A percentile compares a stretch with the other conserved stretches of the same genome.
phyloP scores from a whole-genome alignment of 2,888 invertebrate genomes.

The Hyposoter didymator region DNA sequence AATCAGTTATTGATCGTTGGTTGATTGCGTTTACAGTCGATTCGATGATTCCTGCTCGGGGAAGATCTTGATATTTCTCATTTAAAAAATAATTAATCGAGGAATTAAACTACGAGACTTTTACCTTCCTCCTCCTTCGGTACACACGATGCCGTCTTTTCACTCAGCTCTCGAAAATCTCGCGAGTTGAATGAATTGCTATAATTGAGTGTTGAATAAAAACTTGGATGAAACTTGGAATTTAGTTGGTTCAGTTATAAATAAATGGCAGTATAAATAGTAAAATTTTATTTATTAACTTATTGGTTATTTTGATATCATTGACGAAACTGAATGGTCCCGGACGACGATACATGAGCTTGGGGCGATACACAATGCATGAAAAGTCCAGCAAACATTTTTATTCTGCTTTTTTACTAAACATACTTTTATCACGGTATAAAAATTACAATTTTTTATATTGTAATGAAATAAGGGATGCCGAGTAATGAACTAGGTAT shows the following conservation, averaged over 20 bases:
- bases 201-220: not conserved
- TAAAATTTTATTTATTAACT: not conserved
- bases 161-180: not conserved
- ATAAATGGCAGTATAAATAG: not conserved
- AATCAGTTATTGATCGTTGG: no score
- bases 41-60: no score
- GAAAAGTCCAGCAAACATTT: not conserved
- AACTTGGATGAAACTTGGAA: not conserved
- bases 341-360: not conserved
- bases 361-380: not conserved
- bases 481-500: not conserved
- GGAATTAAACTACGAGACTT: no score
- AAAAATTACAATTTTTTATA: slow-evolving; percentile 5
- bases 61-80: no score
- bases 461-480: not conserved
- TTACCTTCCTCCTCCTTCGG: no score
- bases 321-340: slow-evolving; percentile 12
- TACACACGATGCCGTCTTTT: no score
- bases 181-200: not conserved
- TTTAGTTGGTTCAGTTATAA: not conserved
- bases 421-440: slow-evolving; percentile 6
- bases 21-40: no score
- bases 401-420: not conserved
- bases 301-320: slow-evolving; percentile 6
- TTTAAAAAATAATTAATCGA: no score